Base-by-base conservation (phyloP, 2,888 invertebrate species). In the Dioctria linearis region DNA sequence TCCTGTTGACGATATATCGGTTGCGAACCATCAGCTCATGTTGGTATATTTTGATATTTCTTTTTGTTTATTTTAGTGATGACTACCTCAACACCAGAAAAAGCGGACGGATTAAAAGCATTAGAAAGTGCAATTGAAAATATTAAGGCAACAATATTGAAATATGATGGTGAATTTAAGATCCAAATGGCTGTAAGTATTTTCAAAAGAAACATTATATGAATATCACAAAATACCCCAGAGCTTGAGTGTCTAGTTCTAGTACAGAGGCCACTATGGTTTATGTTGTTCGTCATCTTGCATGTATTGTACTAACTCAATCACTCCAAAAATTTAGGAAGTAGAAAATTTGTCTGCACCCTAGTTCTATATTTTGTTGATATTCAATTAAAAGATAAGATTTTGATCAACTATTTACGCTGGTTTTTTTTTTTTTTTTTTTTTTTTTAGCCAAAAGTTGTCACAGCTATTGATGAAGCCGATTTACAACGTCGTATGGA, bases 41-140 rank as follows among this genome's bases (percentile, higher is more conserved):
- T 25, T 25, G 0, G 25, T 25, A 0, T 25, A 25, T 25, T 25
- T 25, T 25, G 25, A 25, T 25, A n/a, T 57, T 39, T 80, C 2
- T 76, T 54, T 46, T 78, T 57, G 8, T 25, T 25, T 67, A 59
- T 6, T 63, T 40, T 66, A 81, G 98, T 99, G 81, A 97, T 99
- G 93, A 99, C 99, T 13, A 98, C 99, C 65, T 97, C 98, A 43
- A 99, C 99, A 0, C 95, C 99, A 42, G 99, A 99, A 88, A 96
- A 98, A 87, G 92, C 94, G 69, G 98, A 98, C 85, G 99, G 99
- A 3, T 90, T 99, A 66, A 95, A 95, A 89, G 94, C 96, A 5
- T 90, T 99, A 73, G 95, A 96, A 86, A 93, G 94, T 84, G 98
- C 98, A 13, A 95, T 99, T 82, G 95, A 95, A 83, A 93, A 93